Base-by-base conservation (phyloP, 2,797 vertebrate species). In the Aselliscus stoliczkanus region DNA sequence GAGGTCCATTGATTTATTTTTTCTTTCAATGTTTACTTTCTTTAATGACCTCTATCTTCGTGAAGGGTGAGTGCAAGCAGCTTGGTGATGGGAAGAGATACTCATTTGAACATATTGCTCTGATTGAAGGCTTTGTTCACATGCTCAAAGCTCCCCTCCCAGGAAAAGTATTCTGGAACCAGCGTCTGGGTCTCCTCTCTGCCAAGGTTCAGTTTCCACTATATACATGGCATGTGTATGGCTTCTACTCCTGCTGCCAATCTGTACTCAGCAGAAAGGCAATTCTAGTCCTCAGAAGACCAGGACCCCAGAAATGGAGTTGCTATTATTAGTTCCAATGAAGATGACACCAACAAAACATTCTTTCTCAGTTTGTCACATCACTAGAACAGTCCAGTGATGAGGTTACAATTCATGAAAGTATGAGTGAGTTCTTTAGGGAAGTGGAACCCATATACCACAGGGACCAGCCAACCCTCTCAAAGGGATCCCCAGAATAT, bases 371-470 rank as follows among this genome's bases (percentile, higher is more conserved):
- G 99, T 94, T 99, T 99, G 97, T 99, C 99, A 95, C 99, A 98
- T 60, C 99, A 99, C 96, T 99, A 99, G 98, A 99, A 99, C 99
- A 99, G 99, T 81, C 98, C 99, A 64, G 99, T 98, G 98, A 99
- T 99, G 69, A 99, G 99, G 98, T 99, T 99, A 98, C 99, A 99
- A 98, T 99, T 99, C 99, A 99, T 99, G 98, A 99, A 99, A 87
- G 98, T 97, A 93, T 98, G 98, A 50, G 98, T 97, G 3, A 99
- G 99, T 97, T 99, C 99, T 2, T 99, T 98, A 0, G 99, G 98
- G 97, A 98, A 99, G 60, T 99, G 99, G 98, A 99, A 99, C 92
- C 99, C 98, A 0, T 98, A 62, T 98, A 99, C 99, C 99, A 99
- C 97, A 99, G 98, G 4, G 99, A 99, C 98, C 98, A 99, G 0